Evolutionary conservation across 2,113 vertebrate genomes (phyloP).

Genomic region (Cercocebus atys): DNA sequence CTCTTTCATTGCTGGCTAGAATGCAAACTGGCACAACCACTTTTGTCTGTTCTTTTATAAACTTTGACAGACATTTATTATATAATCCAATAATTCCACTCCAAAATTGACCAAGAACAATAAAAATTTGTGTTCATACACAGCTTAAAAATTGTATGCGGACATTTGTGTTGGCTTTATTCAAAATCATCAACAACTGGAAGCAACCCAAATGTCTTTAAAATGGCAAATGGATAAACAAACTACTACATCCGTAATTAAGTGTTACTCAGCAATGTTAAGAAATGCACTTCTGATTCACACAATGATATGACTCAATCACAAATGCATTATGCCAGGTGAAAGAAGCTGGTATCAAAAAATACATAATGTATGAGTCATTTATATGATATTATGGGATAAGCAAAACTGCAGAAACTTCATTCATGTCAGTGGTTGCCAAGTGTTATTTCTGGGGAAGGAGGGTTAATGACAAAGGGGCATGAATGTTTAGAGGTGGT

Average conservation of each 20-base stretch:
- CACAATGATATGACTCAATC: not conserved
- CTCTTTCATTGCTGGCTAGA: not conserved
- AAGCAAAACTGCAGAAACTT: not conserved
- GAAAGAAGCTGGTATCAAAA: not conserved
- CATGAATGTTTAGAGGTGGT: not conserved
- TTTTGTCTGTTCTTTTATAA: not conserved
- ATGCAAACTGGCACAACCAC: not conserved
- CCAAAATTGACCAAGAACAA: not conserved
- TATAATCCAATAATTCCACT: not conserved
- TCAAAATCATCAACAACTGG: not conserved
- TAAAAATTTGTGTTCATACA: not conserved
- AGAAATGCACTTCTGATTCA: not conserved
- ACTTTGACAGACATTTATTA: not conserved
- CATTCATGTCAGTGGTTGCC: not conserved
- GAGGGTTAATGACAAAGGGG: not conserved
- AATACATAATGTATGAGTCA: not conserved
- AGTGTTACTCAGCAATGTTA: not conserved
- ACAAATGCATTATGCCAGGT: not conserved
- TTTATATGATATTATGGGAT: not conserved
- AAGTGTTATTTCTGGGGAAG: not conserved
- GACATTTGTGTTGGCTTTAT: not conserved
- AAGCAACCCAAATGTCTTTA: not conserved
- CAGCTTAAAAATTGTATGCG: not conserved
- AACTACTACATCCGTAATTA: not conserved
- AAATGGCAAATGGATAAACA: not conserved